Base-by-base conservation (phyloP, 1,140 invertebrate species). In the Pseudoatta argentina region DNA sequence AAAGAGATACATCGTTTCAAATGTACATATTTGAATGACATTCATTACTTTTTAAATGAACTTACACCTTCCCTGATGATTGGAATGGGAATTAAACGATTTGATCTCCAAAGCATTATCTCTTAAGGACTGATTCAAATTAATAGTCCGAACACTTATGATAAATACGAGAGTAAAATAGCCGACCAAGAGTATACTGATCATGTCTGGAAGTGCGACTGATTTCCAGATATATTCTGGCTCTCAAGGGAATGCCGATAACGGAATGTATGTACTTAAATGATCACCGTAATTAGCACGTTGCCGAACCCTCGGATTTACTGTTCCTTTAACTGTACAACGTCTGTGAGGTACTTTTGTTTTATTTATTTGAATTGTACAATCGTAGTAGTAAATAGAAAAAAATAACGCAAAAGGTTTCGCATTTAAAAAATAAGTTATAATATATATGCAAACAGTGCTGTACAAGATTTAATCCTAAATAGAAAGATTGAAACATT, bases 231-330 rank as follows among this genome's bases (percentile, higher is more conserved):
- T 53, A 27, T 18, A 14, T 21, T 51, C 53, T 34, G 53, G n/a
- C 18, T 63, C n/a, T 86, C 75, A 16, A 44, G 18, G 21, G 48
- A 34, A 86, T 51, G 55, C 87, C 27, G 53, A 57, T 90, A 92
- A 92, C 91, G 92, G 92, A 85, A 86, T 61, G 3, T 57, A 59
- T 88, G 75, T 89, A 53, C 77, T 76, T n/a, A 73, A 55, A 51
- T 48, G 63, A 88, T 91, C 67, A 81, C 53, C 76, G 64, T 76
- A 91, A 93, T 93, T 93, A 93, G 87, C 92, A 86, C 34, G 16
- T 73, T 66, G 12, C 51, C 61, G 66, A 81, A 51, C 73, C 27
- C 48, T 48, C n/a, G 10, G 71, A 30, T n/a, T 44, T 69, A 67
- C 66, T 89, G 67, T 61, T 73, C 34, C n/a, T 39, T 79, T 90